Evolutionary conservation across 2,113 vertebrate species (phyloP).

Genomic region (Oriolus oriolus): DNA sequence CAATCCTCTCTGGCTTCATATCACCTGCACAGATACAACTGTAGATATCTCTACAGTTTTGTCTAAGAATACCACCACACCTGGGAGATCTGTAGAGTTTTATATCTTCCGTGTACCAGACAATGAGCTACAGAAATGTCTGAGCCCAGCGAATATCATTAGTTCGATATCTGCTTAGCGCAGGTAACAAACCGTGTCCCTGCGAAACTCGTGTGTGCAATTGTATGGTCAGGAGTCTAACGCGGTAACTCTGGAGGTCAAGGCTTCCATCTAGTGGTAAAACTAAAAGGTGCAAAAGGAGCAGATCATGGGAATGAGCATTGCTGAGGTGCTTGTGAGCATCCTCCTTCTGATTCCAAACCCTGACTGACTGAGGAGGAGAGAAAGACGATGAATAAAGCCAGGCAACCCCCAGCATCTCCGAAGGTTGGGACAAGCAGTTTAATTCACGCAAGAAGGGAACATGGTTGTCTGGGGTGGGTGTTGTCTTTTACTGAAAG

Average conservation of each 20-base stretch:
- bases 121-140: neutral
- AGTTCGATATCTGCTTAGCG: neutral
- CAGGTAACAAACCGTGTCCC: rapidly evolving
- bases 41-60: neutral
- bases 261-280: conserved; percentile 60
- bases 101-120: neutral
- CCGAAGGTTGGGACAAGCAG: neutral
- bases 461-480: neutral
- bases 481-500: neutral
- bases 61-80: neutral
- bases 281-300: neutral
- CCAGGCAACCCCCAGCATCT: neutral
- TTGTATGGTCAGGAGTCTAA: rapidly evolving
- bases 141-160: neutral
- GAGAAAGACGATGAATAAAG: neutral
- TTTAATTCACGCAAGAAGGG: too few relatives aligned
- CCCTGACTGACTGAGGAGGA: neutral
- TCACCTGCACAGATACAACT: neutral
- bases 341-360: neutral
- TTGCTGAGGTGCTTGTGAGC: neutral
- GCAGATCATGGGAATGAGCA: rapidly evolving
- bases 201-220: rapidly evolving
- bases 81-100: neutral
- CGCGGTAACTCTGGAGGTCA: neutral
- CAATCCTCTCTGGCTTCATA: rapidly evolving